Evolutionary conservation across 2,113 vertebrate genomes (phyloP).

Genomic region (Psettodes erumei): DNA sequence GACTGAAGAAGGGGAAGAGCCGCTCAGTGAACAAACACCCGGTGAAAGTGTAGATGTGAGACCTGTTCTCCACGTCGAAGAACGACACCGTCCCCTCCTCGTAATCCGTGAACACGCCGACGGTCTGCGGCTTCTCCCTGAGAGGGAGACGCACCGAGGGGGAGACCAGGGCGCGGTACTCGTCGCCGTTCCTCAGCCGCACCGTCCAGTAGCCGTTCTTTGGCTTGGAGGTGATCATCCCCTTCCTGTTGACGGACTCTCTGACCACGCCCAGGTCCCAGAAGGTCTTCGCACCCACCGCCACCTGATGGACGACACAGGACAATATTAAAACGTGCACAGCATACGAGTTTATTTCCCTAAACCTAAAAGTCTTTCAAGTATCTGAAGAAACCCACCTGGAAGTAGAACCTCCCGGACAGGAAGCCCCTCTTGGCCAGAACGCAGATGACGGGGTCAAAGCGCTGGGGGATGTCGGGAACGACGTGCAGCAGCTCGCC

Average conservation of each 20-base stretch:
- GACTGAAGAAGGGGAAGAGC: conserved; percentile 75
- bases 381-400: conserved; percentile 58
- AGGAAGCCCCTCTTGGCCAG: conserved; percentile 74
- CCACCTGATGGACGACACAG: conserved; percentile 48
- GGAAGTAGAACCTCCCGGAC: conserved; percentile 81
- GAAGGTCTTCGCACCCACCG: conserved; percentile 75
- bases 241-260: conserved; percentile 80
- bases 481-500: conserved; percentile 69
- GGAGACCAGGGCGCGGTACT: conserved; percentile 78
- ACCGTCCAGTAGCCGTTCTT: conserved; percentile 83
- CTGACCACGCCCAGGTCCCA: conserved; percentile 85
- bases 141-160: conserved; percentile 59
- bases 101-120: conserved; percentile 76
- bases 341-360: too few species aligned
- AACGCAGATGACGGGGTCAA: conserved; percentile 79
- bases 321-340: too few species aligned
- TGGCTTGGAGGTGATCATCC: conserved; percentile 75
- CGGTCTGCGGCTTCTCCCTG: conserved; percentile 31
- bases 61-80: conserved; percentile 54
- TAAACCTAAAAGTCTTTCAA: too few species aligned
- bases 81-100: conserved; percentile 71
- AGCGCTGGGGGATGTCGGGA: conserved; percentile 73
- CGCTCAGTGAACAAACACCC: conserved; percentile 64
- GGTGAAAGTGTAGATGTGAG: conserved; percentile 75
- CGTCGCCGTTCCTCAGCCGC: conserved; percentile 73